phyloP scores from a whole-genome alignment of 2,888 invertebrate genomes.

The Acrobasis consociella region DNA sequence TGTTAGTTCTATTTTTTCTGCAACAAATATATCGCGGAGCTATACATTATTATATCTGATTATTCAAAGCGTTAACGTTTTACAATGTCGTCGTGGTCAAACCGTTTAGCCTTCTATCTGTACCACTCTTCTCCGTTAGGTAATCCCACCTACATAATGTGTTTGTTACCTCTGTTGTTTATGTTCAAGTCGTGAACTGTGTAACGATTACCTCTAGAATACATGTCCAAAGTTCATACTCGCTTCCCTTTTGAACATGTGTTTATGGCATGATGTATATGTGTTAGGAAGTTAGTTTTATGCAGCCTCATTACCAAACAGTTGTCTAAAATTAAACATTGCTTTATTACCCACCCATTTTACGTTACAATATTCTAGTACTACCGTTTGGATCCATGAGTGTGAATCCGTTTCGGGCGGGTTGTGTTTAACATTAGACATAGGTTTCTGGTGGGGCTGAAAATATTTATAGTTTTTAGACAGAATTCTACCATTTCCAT shows the following conservation, averaged over 20 bases:
- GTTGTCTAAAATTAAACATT: too few species aligned
- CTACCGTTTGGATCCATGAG: too few species aligned
- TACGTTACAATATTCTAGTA: too few species aligned
- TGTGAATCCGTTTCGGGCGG: too few species aligned
- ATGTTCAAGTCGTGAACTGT: slow-evolving; percentile 43
- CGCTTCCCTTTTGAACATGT: slow-evolving; percentile 35
- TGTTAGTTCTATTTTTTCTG: too few species aligned
- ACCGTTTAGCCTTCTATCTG: slow-evolving; percentile 54
- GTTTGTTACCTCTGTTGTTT: slow-evolving; percentile 51
- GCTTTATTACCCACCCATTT: too few species aligned
- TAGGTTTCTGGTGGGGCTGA: too few species aligned
- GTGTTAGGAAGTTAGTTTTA: slow-evolving; percentile 54
- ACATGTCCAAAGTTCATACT: slow-evolving; percentile 34
- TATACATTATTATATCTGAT: not conserved
- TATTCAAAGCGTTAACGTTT: slow-evolving; percentile 19
- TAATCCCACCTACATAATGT: slow-evolving; percentile 59
- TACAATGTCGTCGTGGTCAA: slow-evolving; percentile 48
- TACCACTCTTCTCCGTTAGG: slow-evolving; percentile 65
- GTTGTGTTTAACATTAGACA: too few species aligned
- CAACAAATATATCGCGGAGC: too few species aligned
- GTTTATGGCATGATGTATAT: slow-evolving; percentile 73
- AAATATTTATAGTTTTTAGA: slow-evolving; percentile 33
- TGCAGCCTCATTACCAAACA: slow-evolving; percentile 6
- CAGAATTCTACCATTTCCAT: slow-evolving; percentile 27
- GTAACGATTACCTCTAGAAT: slow-evolving; percentile 20